Conservation (phyloP, 2,888 invertebrate genomes). For the Hemaris fuciformis region DNA sequence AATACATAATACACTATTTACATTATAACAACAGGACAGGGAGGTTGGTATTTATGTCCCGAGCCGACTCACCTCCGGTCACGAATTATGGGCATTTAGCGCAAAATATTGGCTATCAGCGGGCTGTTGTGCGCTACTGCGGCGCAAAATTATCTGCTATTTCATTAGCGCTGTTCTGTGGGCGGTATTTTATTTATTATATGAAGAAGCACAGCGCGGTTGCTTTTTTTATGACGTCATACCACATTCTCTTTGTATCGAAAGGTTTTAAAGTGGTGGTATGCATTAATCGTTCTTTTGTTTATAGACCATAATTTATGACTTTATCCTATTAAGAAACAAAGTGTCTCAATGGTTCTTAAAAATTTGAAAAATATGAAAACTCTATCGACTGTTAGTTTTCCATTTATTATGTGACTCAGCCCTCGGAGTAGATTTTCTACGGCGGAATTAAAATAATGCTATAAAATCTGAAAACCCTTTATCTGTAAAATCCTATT, state of each 20-base stretch:
- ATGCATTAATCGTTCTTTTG: no score
- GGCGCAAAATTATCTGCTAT: background rate
- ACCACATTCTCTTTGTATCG: background rate
- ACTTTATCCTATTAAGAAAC: no score
- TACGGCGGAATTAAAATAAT: no score
- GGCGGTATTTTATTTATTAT: background rate
- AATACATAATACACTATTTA: background rate
- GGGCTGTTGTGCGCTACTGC: background rate
- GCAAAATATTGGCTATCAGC: background rate
- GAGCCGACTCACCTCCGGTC: background rate
- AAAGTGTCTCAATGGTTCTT: no score
- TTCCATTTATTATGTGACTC: no score
- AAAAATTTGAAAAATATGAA: no score
- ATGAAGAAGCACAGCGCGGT: background rate
- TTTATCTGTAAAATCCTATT: no score
- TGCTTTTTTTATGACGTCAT: background rate
- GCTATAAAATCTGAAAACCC: no score
- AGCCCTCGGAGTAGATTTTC: no score
- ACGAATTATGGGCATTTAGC: background rate
- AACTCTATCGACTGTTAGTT: no score
- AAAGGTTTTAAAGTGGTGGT: no score
- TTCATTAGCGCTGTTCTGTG: background rate
- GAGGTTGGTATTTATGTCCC: background rate
- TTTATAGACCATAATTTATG: no score
- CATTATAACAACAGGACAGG: background rate